These are phyloP conservation scores for Caloenas nicobarica DNA, from an alignment of 2,113 vertebrate genomes.

Conservation along the genomic window DNA sequence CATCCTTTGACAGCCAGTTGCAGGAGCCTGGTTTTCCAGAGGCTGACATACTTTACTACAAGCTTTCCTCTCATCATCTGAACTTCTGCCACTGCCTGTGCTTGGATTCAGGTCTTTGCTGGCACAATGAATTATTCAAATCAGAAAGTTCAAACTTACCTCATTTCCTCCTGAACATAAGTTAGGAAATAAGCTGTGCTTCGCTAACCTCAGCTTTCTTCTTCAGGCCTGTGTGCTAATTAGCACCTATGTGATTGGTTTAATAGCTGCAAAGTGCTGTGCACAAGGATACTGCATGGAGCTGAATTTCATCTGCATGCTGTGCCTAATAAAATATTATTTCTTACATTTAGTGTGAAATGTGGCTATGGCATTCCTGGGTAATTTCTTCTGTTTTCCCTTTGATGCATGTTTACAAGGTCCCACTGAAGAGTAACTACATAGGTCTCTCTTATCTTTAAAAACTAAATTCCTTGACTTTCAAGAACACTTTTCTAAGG, in stretches of 20 bases:
- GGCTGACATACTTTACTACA: neutral
- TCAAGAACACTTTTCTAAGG: slow-evolving; percentile 10
- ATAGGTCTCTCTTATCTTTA: neutral
- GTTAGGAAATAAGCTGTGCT: neutral
- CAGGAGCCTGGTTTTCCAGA: slow-evolving; percentile 11
- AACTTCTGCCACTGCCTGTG: neutral
- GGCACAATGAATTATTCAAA: neutral
- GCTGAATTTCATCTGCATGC: neutral
- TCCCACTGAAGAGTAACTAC: neutral
- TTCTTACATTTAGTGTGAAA: neutral
- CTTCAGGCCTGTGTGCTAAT: neutral
- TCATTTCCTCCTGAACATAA: neutral
- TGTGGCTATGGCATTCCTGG: neutral
- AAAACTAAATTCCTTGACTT: neutral
- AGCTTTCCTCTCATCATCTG: neutral
- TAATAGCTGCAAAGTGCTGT: neutral
- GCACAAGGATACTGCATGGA: neutral
- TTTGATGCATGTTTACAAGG: neutral
- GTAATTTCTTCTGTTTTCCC: neutral
- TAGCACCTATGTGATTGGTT: neutral
- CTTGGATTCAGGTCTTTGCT: neutral
- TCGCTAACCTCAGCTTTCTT: neutral
- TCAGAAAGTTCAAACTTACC: neutral
- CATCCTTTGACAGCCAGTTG: neutral
- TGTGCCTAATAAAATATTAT: neutral